These are phyloP conservation scores for Pavo muticus DNA, from an alignment of 2,113 vertebrate species.

Conservation along the genomic window DNA sequence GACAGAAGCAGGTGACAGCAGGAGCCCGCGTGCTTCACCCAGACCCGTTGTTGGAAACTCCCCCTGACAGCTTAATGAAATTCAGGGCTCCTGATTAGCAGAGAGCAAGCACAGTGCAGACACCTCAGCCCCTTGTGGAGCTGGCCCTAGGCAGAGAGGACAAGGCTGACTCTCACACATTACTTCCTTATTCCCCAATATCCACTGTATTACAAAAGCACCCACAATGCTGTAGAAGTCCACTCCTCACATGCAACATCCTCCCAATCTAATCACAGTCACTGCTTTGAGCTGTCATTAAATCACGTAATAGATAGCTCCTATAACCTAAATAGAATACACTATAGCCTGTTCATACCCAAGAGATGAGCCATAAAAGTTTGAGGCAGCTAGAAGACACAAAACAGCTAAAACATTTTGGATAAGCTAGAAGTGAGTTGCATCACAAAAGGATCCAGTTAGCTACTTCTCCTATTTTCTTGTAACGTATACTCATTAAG, in stretches of 20 bases:
- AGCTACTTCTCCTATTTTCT: neutral
- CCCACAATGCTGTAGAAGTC: neutral
- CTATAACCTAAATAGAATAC: neutral
- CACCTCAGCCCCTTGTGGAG: neutral
- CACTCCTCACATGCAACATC: neutral
- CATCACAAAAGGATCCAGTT: neutral
- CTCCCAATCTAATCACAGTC: neutral
- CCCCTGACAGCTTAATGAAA: neutral
- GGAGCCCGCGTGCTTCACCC: too few species aligned
- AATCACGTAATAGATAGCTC: neutral
- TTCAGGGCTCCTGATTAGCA: neutral
- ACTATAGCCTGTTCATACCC: neutral
- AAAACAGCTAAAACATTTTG: neutral
- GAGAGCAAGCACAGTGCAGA: accelerated
- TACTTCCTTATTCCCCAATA: neutral
- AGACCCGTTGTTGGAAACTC: neutral
- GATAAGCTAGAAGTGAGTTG: neutral
- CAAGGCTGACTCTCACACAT: neutral
- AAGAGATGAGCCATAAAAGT: constrained; percentile 4
- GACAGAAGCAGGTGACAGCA: neutral
- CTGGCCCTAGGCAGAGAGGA: neutral
- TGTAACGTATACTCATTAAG: neutral
- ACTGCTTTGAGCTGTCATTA: neutral
- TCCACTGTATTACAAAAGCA: neutral
- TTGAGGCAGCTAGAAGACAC: neutral